Evolutionary conservation across 1,140 invertebrate species (phyloP), one percentile per base, ranked within the genome.

Genomic region (Telenomus remus): DNA sequence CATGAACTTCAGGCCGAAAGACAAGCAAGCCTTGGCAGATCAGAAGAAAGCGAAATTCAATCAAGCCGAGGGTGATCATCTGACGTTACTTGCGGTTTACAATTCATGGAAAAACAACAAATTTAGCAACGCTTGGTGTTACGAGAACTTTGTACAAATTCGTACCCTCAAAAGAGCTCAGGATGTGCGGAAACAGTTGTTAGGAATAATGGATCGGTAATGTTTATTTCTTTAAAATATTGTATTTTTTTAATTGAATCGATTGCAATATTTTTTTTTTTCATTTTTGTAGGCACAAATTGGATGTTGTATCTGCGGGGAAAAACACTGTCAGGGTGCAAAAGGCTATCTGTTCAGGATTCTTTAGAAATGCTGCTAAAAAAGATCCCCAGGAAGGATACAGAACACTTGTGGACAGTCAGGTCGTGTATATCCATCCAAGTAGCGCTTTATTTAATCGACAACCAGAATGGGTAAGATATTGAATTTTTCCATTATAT

Each of bases 91-190:
- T n/a, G 96, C 98, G 0, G 98, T 99, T 2, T 99, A 99, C 85
- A 99, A 99, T 84, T 98, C 97, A 15, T 99, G 98, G 98, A 97
- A 97, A 82, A 99, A 99, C 82, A 99, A 99, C 86, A 98, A 99
- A 84, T 99, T 99, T 87, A 98, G 96, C 0, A 98, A 97, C 85
- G 96, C 97, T 0, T 99, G 98, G 98, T 99, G 98, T 86, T 99
- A 98, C 84, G 98, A 99, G 85, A 99, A 99, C 89, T 99, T 99
- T 89, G 96, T 99, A 6, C 98, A 99, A 89, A 97, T 98, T 33
- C 88, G 98, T 14, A 99, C 97, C 0, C 86, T 99, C 34, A 99
- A 99, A 88, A 89, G 98, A 55, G 97, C 98, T 0, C 98, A 99
- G 87, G 98, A 99, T 89, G 97, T 99, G 0, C 90, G 98, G 6